These are phyloP conservation scores for Macrotus californicus DNA, from an alignment of 2,113 vertebrate genomes.

Conservation along the genomic window DNA sequence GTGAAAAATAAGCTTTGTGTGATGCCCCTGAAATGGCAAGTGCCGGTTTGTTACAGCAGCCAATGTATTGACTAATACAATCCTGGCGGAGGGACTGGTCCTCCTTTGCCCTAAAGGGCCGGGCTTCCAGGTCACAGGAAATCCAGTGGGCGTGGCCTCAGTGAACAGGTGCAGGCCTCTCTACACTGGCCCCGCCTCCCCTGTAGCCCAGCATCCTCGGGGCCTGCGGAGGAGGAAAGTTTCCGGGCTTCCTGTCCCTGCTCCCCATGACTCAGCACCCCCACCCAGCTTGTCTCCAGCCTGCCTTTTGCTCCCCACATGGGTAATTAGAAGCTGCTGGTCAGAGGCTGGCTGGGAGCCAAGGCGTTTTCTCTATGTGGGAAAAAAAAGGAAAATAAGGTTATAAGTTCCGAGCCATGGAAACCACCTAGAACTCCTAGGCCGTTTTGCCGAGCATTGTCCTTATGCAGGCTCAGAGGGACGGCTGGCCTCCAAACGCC, in stretches of 20 bases:
- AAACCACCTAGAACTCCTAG: conserved; percentile 69
- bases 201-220: rapidly evolving
- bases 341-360: conserved; percentile 29
- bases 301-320: neutral
- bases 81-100: neutral
- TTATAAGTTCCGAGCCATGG: neutral
- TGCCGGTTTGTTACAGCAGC: neutral
- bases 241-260: neutral
- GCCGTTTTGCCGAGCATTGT: neutral
- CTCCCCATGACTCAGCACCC: rapidly evolving
- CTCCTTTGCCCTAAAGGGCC: neutral
- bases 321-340: neutral
- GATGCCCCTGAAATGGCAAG: neutral
- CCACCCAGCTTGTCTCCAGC: neutral
- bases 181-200: rapidly evolving
- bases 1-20: neutral
- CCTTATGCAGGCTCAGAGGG: neutral
- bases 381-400: conserved; percentile 35
- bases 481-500: neutral
- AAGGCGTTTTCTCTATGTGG: neutral
- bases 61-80: rapidly evolving
- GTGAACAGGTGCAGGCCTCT: too few species aligned
- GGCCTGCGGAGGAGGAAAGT: neutral
- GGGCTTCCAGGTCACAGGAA: neutral
- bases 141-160: rapidly evolving